Base-by-base conservation (phyloP, 1,140 invertebrate species). In the Drosophila kohkoa region DNA sequence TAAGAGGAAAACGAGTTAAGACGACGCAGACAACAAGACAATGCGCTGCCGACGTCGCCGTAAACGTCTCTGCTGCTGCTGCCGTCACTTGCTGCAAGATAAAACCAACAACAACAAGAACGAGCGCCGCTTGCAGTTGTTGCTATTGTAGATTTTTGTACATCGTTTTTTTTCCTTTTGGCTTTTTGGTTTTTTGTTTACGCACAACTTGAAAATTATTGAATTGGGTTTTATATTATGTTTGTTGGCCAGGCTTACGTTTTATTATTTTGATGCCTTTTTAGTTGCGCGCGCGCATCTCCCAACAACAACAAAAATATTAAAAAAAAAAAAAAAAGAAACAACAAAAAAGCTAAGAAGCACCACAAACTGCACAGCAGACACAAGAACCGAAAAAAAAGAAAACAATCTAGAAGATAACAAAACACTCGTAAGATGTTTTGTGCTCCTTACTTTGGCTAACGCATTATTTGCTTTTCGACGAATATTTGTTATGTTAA, bases 241-340 rank as follows among this genome's bases (percentile, higher is more conserved):
- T 48, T 60, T 32, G 48, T 63, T 65, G 43, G 57, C 28, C 10
- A 63, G 55, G 66, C 59, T 87, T 69, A 80, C 83, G 52, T 74
- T 82, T 74, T 30, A 58, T 45, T 73, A 66, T 72, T 75, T 82
- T 57, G 64, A 64, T 55, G 51, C 46, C 20, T 32, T 78, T 81
- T 63, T 62, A 72, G 72, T 76, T 82, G 83, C 79, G 82, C 82
- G 82, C 82, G 82, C 82, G 82, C 82, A 87, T 87, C 85, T 78
- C 66, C 54, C 43, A 71, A 73, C 63, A 75, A 59, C 41, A 16
- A 62, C 51, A 72, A 64, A 77, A 73, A 62, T 38, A 38, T 38
- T 32, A 32, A 38, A 38, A 38, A 35, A 35, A 35, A 32, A 38
- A 38, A 38, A 35, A 35, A 35, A 35, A 49, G 51, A 46, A 75